Evolutionary conservation across 2,113 vertebrate species (phyloP).

Genomic region (Equus przewalskii): DNA sequence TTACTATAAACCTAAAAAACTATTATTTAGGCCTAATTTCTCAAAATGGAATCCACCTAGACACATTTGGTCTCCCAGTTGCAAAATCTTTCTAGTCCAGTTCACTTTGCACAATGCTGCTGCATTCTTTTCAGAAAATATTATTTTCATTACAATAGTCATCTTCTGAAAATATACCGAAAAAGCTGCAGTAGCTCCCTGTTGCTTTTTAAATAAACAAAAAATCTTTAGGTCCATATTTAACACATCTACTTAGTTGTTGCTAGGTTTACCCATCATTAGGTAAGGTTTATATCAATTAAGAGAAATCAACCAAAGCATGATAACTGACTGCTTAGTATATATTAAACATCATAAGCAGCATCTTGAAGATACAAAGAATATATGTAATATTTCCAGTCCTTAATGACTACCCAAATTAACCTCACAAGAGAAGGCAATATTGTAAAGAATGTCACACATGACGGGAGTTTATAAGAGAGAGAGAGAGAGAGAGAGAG

Average conservation of each 20-base stretch:
- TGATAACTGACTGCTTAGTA: neutral
- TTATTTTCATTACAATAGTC: neutral
- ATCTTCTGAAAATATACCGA: neutral
- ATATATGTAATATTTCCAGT: neutral
- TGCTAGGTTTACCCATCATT: constrained; percentile 19
- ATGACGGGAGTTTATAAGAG: neutral
- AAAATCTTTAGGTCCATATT: constrained; percentile 4
- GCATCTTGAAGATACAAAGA: neutral
- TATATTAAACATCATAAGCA: neutral
- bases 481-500: neutral
- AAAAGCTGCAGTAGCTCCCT: neutral
- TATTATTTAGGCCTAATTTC: constrained; percentile 13
- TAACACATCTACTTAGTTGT: constrained; percentile 7
- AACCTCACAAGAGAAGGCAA: neutral
- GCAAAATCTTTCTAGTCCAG: neutral
- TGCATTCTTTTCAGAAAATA: constrained; percentile 12
- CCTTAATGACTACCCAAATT: neutral
- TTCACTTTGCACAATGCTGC: neutral
- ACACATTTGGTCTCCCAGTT: neutral
- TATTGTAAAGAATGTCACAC: neutral
- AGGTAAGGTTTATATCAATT: constrained; percentile 10
- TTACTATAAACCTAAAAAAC: constrained; percentile 44
- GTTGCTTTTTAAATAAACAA: neutral
- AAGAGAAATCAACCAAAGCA: neutral
- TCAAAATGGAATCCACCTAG: constrained; percentile 24